phyloP scores from a whole-genome alignment of 2,113 vertebrate species.

The Elephantulus edwardii region DNA sequence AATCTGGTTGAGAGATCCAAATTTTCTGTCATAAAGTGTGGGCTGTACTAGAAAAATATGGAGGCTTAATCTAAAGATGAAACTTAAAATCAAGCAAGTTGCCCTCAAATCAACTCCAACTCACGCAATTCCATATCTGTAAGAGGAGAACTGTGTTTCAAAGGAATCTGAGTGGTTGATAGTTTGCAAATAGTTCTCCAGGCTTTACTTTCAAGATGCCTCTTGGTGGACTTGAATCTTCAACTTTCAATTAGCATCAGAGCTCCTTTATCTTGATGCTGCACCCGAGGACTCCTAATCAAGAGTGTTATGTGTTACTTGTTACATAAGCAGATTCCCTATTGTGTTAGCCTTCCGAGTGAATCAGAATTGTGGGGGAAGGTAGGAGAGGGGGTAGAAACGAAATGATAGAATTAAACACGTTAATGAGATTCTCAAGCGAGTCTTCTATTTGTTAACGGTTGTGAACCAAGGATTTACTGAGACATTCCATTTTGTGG shows the following conservation, averaged over 20 bases:
- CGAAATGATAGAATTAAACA: background rate
- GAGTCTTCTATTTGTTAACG: background rate
- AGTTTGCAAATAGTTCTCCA: background rate
- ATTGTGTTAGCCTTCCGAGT: no score
- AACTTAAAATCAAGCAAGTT: background rate
- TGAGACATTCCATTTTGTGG: background rate
- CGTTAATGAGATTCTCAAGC: background rate
- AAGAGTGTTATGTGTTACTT: background rate
- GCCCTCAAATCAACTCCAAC: background rate
- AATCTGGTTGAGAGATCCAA: background rate
- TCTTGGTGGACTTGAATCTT: background rate
- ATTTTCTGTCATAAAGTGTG: background rate
- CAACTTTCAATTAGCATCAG: background rate
- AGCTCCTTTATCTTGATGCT: background rate
- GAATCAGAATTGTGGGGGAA: background rate
- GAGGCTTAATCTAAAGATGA: background rate
- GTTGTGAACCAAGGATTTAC: background rate
- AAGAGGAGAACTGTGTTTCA: background rate
- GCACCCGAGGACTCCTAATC: background rate
- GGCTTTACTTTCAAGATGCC: background rate
- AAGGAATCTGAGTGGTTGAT: background rate
- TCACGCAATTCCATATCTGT: background rate
- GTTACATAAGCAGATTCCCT: background rate
- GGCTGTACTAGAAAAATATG: background rate
- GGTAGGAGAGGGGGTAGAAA: background rate